A percentile compares a stretch with the other conserved stretches of the same genome.
Evolutionary conservation across 2,113 vertebrate genomes (phyloP).

Genomic region (Chaetodon trifascialis): DNA sequence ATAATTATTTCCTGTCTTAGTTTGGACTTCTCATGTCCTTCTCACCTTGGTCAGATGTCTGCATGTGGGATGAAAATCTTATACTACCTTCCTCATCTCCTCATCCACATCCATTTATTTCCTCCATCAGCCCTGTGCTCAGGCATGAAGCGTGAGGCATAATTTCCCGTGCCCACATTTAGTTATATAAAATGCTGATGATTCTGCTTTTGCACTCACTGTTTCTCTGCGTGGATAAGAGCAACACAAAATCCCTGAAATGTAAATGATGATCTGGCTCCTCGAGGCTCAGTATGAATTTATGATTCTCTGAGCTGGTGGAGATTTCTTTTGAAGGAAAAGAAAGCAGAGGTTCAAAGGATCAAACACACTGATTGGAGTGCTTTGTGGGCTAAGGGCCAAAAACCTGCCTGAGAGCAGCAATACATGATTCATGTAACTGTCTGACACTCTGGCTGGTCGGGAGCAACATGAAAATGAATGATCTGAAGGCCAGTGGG

Average conservation of each 20-base stretch:
- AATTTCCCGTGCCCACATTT: neutral
- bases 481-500: neutral
- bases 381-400: conserved; percentile 4
- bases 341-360: conserved; percentile 26
- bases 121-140: too few relatives aligned
- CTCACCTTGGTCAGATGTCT: neutral
- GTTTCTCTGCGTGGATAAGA: neutral
- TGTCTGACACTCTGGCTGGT: neutral
- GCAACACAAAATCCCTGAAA: neutral
- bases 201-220: neutral
- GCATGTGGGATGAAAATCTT: neutral
- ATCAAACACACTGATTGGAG: conserved; percentile 12
- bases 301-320: neutral
- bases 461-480: neutral
- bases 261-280: conserved; percentile 8
- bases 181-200: neutral
- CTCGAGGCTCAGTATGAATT: neutral
- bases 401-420: neutral
- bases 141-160: neutral
- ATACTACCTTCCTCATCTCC: neutral
- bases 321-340: conserved; percentile 12
- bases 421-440: neutral
- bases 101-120: neutral
- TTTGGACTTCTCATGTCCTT: neutral
- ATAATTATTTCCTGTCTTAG: neutral